Conservation (phyloP, 2,113 vertebrate species). For the Phyllopteryx taeniolatus region DNA sequence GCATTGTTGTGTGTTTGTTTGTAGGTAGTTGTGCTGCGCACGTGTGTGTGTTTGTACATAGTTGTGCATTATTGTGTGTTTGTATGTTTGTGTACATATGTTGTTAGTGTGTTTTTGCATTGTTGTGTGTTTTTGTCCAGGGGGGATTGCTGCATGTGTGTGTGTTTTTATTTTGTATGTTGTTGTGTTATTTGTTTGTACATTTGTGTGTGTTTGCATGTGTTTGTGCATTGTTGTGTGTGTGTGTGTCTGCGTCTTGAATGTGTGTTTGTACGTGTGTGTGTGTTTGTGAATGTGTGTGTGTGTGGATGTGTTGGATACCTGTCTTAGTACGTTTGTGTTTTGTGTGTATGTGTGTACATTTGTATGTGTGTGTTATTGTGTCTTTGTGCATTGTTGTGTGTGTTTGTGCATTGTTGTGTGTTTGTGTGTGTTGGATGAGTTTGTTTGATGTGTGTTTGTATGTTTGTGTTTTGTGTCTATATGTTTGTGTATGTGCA, state of each 20-base stretch:
- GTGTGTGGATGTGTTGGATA: too few relatives aligned
- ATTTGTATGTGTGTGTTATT: too few relatives aligned
- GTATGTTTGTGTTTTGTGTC: too few relatives aligned
- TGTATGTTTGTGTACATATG: too few relatives aligned
- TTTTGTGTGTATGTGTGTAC: too few relatives aligned
- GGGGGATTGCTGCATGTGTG: not conserved
- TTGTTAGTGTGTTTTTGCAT: not conserved
- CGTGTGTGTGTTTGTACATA: not conserved
- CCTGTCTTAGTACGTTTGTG: too few relatives aligned
- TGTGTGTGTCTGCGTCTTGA: not conserved
- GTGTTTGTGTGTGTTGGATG: too few relatives aligned
- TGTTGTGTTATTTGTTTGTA: too few relatives aligned
- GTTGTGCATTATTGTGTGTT: not conserved
- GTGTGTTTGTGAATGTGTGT: not conserved
- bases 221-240: not conserved
- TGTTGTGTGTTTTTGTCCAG: not conserved
- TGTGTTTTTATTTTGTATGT: not conserved
- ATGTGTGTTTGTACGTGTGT: not conserved
- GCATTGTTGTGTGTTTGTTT: not conserved
- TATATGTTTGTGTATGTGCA: too few relatives aligned
- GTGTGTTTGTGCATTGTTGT: too few relatives aligned
- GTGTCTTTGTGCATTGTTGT: too few relatives aligned
- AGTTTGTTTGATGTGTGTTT: too few relatives aligned
- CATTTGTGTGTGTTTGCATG: not conserved
- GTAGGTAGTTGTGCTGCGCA: not conserved